Conservation (phyloP, 1,140 invertebrate genomes). For the Himalopsyche phryganea region DNA sequence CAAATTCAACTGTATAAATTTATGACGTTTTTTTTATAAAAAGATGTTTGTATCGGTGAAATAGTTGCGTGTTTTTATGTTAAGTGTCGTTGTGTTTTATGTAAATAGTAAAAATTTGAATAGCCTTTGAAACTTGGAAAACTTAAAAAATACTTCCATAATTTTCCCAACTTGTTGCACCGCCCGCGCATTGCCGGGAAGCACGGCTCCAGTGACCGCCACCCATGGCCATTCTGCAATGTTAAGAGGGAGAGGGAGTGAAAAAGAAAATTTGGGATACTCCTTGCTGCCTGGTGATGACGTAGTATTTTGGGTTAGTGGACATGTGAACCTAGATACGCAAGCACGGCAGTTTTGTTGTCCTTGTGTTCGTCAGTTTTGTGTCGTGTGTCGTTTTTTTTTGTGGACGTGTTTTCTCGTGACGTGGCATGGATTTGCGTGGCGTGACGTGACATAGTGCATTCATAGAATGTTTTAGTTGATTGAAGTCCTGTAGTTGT, state of each 20-base stretch:
- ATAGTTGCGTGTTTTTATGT: too few species aligned
- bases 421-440: constrained; percentile 38
- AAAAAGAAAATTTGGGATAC: constrained; percentile 37
- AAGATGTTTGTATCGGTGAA: too few species aligned
- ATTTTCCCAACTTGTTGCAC: constrained; percentile 15
- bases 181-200: background rate
- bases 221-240: constrained; percentile 23
- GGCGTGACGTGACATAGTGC: constrained; percentile 19
- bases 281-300: constrained; percentile 24
- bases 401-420: constrained; percentile 40
- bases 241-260: constrained; percentile 31
- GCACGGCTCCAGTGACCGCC: constrained; percentile 6
- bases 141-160: too few species aligned
- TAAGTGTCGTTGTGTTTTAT: too few species aligned
- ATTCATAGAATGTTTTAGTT: constrained; percentile 1
- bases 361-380: constrained; percentile 52
- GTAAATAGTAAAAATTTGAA: too few species aligned
- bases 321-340: constrained; percentile 55
- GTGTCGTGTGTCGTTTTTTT: constrained; percentile 49
- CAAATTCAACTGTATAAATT: too few species aligned
- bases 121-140: too few species aligned
- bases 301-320: constrained; percentile 50
- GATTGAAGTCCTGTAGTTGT: too few species aligned
- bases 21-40: too few species aligned
- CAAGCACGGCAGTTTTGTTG: constrained; percentile 54